A percentile compares a stretch with the other conserved stretches of the same genome.
phyloP scores from a whole-genome alignment of 2,888 invertebrate species.

The Tachystola acroxantha region DNA sequence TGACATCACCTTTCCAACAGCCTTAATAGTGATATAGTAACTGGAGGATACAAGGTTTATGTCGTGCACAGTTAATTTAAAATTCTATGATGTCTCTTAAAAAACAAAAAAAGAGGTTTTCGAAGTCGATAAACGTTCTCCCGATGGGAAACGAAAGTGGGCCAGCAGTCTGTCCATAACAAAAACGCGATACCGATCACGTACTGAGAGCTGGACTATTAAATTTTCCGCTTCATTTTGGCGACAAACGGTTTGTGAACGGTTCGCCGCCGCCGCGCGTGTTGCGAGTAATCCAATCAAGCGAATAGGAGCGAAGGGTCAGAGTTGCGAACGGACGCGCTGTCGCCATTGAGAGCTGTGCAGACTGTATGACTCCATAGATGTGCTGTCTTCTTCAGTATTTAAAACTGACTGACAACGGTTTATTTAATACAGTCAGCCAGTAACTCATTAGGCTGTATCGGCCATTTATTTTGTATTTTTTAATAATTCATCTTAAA shows the following conservation, averaged over 20 bases:
- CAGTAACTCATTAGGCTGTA: no score
- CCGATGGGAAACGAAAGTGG: conserved; percentile 59
- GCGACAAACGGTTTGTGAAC: conserved; percentile 61
- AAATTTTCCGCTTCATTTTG: conserved; percentile 70
- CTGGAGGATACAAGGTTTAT: conserved; percentile 22
- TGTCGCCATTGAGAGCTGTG: neutral
- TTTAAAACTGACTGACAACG: no score
- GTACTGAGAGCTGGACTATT: conserved; percentile 61
- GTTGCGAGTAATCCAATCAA: conserved; percentile 28
- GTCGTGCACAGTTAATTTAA: conserved; percentile 44
- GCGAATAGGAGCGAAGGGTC: conserved; percentile 18
- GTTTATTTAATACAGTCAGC: no score
- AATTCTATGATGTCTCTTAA: conserved; percentile 30
- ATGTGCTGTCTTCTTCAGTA: neutral
- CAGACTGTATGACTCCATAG: neutral
- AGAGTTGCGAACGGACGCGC: conserved; percentile 4
- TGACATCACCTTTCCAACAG: no score
- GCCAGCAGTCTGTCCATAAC: conserved; percentile 44
- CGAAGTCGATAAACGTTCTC: conserved; percentile 24
- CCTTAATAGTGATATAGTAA: no score
- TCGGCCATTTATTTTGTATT: no score
- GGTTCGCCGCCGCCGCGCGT: conserved; percentile 35
- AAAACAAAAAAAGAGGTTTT: conserved; percentile 33
- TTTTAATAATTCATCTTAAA: no score
- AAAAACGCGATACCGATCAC: conserved; percentile 64